phyloP scores from a whole-genome alignment of 2,797 vertebrate genomes.

The Scleropages formosus region DNA sequence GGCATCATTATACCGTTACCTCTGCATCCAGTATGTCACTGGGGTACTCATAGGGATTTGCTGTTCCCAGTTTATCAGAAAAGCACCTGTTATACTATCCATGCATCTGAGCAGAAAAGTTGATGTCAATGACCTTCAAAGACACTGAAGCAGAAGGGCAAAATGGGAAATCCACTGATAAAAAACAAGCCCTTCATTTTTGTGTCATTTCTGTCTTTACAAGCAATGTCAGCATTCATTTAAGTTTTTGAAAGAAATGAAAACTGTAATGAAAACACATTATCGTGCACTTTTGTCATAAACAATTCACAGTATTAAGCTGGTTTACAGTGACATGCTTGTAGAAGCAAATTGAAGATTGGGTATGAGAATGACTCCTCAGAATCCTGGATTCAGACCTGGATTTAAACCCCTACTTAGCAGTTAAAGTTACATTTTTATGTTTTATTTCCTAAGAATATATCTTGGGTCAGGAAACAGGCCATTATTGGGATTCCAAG shows the following conservation, averaged over 20 bases:
- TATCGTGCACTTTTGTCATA: too few species aligned
- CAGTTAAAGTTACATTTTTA: too few species aligned
- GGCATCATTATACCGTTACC: not conserved
- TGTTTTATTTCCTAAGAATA: not conserved
- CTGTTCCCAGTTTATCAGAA: slow-evolving; percentile 1
- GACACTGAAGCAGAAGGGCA: not conserved
- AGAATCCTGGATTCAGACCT: slow-evolving; percentile 2
- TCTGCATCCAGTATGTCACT: not conserved
- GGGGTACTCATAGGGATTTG: not conserved
- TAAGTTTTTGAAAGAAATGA: not conserved
- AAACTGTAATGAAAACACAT: not conserved
- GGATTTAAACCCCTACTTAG: not conserved
- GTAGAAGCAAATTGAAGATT: not conserved
- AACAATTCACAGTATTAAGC: too few species aligned
- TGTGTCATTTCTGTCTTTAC: not conserved
- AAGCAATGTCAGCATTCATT: not conserved
- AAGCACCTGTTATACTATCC: not conserved
- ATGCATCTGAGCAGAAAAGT: too few species aligned
- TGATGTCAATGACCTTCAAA: not conserved
- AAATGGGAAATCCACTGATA: not conserved
- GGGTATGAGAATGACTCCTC: not conserved
- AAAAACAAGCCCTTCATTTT: not conserved
- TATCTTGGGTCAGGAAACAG: not conserved
- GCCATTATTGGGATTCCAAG: not conserved
- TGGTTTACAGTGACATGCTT: not conserved